phyloP scores from a whole-genome alignment of 2,888 invertebrate species.

The Horisme vitalbata region DNA sequence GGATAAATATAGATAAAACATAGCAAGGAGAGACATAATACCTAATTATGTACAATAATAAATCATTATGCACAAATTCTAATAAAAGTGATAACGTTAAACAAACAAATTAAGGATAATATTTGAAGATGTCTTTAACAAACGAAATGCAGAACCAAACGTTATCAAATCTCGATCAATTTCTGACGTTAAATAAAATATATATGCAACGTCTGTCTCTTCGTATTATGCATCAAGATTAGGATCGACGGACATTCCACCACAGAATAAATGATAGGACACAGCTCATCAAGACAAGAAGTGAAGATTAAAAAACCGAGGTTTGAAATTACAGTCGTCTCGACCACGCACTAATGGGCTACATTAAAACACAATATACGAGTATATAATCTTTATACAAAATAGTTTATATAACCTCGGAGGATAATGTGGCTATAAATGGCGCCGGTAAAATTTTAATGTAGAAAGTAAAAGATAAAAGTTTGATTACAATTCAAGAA shows the following conservation, averaged over 20 bases:
- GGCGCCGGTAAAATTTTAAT: constrained; percentile 52
- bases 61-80: too few species aligned
- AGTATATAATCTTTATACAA: constrained; percentile 1
- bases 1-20: background rate
- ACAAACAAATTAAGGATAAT: constrained; percentile 54
- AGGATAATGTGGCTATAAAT: constrained; percentile 55
- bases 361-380: constrained; percentile 61
- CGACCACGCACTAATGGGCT: constrained; percentile 72
- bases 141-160: constrained; percentile 68
- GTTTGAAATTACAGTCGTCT: constrained; percentile 74
- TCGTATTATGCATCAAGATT: constrained; percentile 78
- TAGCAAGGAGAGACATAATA: constrained; percentile 10
- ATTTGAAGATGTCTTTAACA: constrained; percentile 75
- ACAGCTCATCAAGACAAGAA: constrained; percentile 74
- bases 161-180: constrained; percentile 76
- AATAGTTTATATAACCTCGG: constrained; percentile 66
- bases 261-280: constrained; percentile 17
- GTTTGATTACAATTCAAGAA: constrained; percentile 32
- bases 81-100: constrained; percentile 34
- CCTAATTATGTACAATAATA: background rate
- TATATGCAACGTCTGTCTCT: constrained; percentile 81
- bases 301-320: constrained; percentile 68
- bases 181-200: constrained; percentile 79
- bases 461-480: constrained; percentile 35
- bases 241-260: constrained; percentile 71